Evolutionary conservation across 2,797 vertebrate genomes (phyloP).

Genomic region (Gymnoscopelus braueri): DNA sequence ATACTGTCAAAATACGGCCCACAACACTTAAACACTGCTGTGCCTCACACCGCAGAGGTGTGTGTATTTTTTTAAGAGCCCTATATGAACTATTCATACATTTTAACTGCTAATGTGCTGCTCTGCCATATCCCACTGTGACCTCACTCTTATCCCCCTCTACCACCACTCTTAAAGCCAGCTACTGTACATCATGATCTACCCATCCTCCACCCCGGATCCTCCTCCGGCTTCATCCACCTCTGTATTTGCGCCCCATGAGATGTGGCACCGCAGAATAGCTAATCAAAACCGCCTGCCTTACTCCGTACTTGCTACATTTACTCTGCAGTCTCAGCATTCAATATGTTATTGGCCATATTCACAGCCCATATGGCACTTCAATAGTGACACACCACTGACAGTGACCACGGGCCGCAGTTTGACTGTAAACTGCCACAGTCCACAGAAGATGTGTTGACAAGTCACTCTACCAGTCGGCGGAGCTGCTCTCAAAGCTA

Average conservation of each 20-base stretch:
- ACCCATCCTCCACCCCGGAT: conserved; percentile 52
- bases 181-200: conserved; percentile 52
- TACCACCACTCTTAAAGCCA: conserved; percentile 14
- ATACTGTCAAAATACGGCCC: conserved; percentile 80
- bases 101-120: conserved; percentile 69
- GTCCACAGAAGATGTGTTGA: conserved; percentile 54
- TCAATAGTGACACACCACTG: conserved; percentile 28
- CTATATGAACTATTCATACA: conserved; percentile 86
- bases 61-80: conserved; percentile 87
- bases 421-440: conserved; percentile 46
- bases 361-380: too few relatives aligned
- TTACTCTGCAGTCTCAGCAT: conserved; percentile 38
- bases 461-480: conserved; percentile 46
- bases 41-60: conserved; percentile 59
- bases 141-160: not conserved
- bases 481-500: conserved; percentile 57
- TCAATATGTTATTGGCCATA: not conserved
- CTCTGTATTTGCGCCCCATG: conserved; percentile 50
- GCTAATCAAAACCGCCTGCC: conserved; percentile 42
- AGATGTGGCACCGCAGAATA: conserved; percentile 43
- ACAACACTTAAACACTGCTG: conserved; percentile 75
- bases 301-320: conserved; percentile 52
- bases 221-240: conserved; percentile 29
- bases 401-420: conserved; percentile 40
- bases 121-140: conserved; percentile 47